Evolutionary conservation across 2,113 vertebrate species (phyloP).

Genomic region (Xenopus laevis): DNA sequence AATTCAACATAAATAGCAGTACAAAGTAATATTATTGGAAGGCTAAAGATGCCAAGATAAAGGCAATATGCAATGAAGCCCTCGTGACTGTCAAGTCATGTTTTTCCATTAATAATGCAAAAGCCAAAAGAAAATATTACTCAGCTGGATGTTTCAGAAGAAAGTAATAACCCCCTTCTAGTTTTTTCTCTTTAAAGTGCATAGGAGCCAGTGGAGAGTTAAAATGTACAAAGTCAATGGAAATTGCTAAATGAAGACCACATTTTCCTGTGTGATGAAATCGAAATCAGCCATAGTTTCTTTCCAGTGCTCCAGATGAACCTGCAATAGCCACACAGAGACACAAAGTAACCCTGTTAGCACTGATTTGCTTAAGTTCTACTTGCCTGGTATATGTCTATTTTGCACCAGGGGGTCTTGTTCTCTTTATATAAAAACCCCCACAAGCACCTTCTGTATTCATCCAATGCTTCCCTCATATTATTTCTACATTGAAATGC

Average conservation of each 20-base stretch:
- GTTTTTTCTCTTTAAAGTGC: too few relatives aligned
- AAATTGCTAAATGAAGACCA: constrained; percentile 21
- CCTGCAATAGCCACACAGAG: too few relatives aligned
- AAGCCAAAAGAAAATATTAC: constrained; percentile 12
- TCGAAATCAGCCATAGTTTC: constrained; percentile 1
- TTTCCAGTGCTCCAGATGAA: background rate
- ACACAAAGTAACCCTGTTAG: too few relatives aligned
- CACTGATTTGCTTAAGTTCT: too few relatives aligned
- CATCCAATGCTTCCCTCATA: too few relatives aligned
- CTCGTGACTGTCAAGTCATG: background rate
- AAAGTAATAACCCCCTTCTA: constrained; percentile 4
- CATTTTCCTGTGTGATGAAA: constrained; percentile 1
- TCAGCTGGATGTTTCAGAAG: constrained; percentile 2
- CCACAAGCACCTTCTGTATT: too few relatives aligned
- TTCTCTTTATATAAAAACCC: too few relatives aligned
- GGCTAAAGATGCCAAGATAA: background rate
- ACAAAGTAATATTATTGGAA: too few relatives aligned
- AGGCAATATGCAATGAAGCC: background rate
- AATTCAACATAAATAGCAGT: too few relatives aligned
- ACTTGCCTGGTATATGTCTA: too few relatives aligned
- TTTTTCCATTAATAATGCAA: constrained; percentile 3
- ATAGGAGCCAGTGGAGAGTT: background rate
- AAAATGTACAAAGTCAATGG: background rate
- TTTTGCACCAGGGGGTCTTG: too few relatives aligned
- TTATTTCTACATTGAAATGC: too few relatives aligned